Base-by-base conservation (phyloP, 1,140 invertebrate species). In the Neodiprion pinetum region DNA sequence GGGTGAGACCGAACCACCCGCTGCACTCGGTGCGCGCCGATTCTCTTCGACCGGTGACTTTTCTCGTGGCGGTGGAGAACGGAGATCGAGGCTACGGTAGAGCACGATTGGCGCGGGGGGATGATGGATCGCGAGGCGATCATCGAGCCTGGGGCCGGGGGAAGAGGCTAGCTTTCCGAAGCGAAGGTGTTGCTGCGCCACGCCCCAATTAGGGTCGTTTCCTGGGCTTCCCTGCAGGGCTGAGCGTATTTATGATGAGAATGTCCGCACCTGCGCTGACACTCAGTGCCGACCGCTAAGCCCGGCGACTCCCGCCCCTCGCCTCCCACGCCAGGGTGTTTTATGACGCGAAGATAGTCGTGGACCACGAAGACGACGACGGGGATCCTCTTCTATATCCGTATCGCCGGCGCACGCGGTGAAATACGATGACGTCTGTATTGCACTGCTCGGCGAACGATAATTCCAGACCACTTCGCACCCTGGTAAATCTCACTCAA, bases 181-280 rank as follows among this genome's bases (percentile, higher is more conserved):
- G 80, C 74, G 77, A 84, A 86, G 85, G 83, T 87, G 83, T 84
- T 81, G 80, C 83, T 79, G 78, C 82, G 75, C 84, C 84, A 87
- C 86, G 82, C 86, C 84, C 84, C 84, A 88, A 87, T 87, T 88
- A 88, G 82, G 83, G 80, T 80, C 78, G 77, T 83, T 83, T 72
- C 68, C 49, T 53, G 75, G 68, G 74, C 75, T 76, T n/a, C 21
- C 40, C 7, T 11, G 47, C 70, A 23, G 49, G n/a, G 70, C 9
- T 47, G 61, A 73, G 72, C n/a, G 47, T 69, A 86, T 88, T 88
- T 88, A 88, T 86, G 85, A 88, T 86, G 85, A 85, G 86, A 88
- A 85, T 82, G 83, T 85, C 78, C 82, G 80, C 87, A 88, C 87
- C 86, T 88, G 86, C 80, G 84, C 78, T 86, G 84, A 87, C 86